Percentiles rank a stretch among this genome's conserved stretches.
Evolutionary conservation across 1,140 invertebrate genomes (phyloP).

Genomic region (Chironomus striatipennis): DNA sequence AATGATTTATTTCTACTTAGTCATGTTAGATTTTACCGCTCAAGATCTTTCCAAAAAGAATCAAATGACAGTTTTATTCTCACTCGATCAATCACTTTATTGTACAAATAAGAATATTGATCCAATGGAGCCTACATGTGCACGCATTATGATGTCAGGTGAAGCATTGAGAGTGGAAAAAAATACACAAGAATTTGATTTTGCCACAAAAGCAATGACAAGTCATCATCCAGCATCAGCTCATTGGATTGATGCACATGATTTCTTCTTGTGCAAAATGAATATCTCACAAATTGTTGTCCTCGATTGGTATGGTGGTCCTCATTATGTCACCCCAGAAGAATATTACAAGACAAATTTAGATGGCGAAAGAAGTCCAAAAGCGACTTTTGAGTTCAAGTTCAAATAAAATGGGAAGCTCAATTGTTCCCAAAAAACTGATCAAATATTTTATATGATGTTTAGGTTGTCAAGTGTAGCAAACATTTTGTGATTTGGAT

Average conservation of each 20-base stretch:
- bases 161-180: constrained; percentile 50
- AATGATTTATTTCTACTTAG: constrained; percentile 67
- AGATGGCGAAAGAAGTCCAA: neutral
- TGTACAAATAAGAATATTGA: constrained; percentile 55
- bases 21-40: constrained; percentile 64
- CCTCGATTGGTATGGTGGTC: constrained; percentile 68
- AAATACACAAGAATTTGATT: constrained; percentile 46
- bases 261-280: constrained; percentile 66
- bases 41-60: constrained; percentile 59
- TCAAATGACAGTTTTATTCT: constrained; percentile 56
- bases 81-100: constrained; percentile 57
- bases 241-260: constrained; percentile 56
- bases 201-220: constrained; percentile 54
- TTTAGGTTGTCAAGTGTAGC: no score
- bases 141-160: constrained; percentile 61
- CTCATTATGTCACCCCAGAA: constrained; percentile 49
- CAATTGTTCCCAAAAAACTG: no score
- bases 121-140: constrained; percentile 73
- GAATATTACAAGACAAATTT: constrained; percentile 46
- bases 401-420: neutral
- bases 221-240: constrained; percentile 59
- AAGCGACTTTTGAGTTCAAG: neutral
- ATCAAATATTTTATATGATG: no score
- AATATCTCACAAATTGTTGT: constrained; percentile 59
- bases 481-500: no score